Base-by-base conservation (phyloP, 64 coral and sea anemone species). In the Montipora capricornis region DNA sequence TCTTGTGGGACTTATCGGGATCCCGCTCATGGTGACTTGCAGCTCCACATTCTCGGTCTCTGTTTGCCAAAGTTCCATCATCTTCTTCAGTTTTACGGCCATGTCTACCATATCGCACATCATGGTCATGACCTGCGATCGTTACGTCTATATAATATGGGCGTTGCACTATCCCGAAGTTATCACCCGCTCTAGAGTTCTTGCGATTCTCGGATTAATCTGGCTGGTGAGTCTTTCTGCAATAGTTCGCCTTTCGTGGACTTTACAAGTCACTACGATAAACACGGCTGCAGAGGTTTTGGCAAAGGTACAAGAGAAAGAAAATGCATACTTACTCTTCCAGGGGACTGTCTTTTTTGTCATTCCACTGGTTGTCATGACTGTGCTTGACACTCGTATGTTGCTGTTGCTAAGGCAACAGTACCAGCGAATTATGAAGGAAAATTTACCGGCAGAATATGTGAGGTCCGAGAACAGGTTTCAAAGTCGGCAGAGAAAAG, bases 121-220 rank as follows among this genome's bases (percentile, higher is more conserved):
- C 83, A 70, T 75, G 8, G 75, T 87, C 2, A 93, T 93, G 81
- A 93, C 91, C 4, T 75, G 83, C 37, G 91, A 93, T 73, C 80
- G 91, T 46, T 81, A 93, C 68, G 79, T 93, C 8, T 93, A 87
- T n/a, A 93, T 93, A 47, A 73, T 80, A 46, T 81, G 84, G 48
- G 91, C 91, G 2, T 55, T 93, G 49, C 73, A 83, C 1, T 93
- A 93, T 64, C 66, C 45, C 26, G 57, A 48, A 9, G 49, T 93
- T 12, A 82, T 93, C 5, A 71, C 51, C 37, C 75, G 84, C 22
- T 14, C 37, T 16, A 51, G 80, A n/a, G 83, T 93, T 55, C 10
- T 93, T 17, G 66, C 20, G 0, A 37, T 80, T 4, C 83, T 93
- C 4, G 52, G 59, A 17, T 52, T 67, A 6, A 75, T 47, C 3